phyloP scores from a whole-genome alignment of 2,797 vertebrate genomes.

The Chaenodraco wilsoni region DNA sequence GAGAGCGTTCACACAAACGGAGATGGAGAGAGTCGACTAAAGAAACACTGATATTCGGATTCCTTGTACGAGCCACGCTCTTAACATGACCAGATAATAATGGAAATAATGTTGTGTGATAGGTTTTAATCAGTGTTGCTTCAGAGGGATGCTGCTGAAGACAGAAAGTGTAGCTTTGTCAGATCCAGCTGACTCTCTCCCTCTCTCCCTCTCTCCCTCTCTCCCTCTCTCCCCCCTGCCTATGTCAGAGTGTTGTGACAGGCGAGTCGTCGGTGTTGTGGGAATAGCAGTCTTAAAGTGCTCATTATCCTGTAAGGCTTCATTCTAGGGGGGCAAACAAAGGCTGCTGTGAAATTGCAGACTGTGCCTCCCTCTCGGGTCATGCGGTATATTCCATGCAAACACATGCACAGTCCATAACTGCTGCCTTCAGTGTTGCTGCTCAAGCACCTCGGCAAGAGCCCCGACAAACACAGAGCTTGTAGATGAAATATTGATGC shows the following conservation, averaged over 20 bases:
- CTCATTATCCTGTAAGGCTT: conserved; percentile 89
- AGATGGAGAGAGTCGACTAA: conserved; percentile 41
- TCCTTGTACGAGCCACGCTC: conserved; percentile 36
- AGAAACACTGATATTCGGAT: conserved; percentile 45
- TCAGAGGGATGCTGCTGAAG: conserved; percentile 59
- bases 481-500: conserved; percentile 49
- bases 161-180: conserved; percentile 72
- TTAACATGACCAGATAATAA: conserved; percentile 53
- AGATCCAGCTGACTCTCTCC: conserved; percentile 71
- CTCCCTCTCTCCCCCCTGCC: conserved; percentile 29
- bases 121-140: conserved; percentile 66
- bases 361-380: conserved; percentile 69
- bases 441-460: conserved; percentile 38
- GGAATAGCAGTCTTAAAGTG: conserved; percentile 85
- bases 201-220: conserved; percentile 46
- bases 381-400: conserved; percentile 58
- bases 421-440: conserved; percentile 48
- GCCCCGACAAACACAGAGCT: conserved; percentile 38
- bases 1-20: conserved; percentile 52
- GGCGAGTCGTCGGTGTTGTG: conserved; percentile 82
- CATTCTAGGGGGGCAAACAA: conserved; percentile 85
- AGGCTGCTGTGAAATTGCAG: conserved; percentile 86
- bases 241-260: conserved; percentile 86
- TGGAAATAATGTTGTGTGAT: conserved; percentile 50
- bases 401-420: conserved; percentile 64